phyloP scores from a whole-genome alignment of 2,888 invertebrate genomes.

The Coremacera marginata region DNA sequence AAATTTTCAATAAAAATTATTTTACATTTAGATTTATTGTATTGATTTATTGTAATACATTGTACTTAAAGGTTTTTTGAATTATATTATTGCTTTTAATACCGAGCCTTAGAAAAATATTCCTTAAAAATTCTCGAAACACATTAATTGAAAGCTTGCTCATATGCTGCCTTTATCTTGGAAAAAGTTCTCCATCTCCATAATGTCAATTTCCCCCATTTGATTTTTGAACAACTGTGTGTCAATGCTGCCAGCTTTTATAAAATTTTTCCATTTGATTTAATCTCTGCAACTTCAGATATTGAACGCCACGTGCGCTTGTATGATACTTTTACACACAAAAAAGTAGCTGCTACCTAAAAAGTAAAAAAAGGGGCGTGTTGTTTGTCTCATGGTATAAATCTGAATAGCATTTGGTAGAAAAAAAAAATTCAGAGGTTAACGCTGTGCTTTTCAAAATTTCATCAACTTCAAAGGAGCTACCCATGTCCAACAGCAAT shows the following conservation, averaged over 20 bases:
- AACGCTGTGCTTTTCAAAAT: background rate
- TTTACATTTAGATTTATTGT: no score
- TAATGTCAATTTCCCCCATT: background rate
- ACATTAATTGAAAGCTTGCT: no score
- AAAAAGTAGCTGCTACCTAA: background rate
- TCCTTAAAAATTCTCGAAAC: no score
- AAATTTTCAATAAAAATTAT: no score
- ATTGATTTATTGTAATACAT: no score
- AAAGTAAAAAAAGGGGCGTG: background rate
- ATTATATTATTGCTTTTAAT: no score
- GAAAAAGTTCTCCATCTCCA: no score
- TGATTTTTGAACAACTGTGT: conserved; percentile 10
- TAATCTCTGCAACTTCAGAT: conserved; percentile 54
- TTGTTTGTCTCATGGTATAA: background rate
- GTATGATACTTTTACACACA: background rate
- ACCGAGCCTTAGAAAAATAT: no score
- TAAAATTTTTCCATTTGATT: conserved; percentile 66
- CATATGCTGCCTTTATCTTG: no score
- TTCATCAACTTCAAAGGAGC: conserved; percentile 51
- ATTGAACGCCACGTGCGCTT: conserved; percentile 19
- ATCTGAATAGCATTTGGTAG: background rate
- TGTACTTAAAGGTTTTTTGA: no score
- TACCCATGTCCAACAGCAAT: background rate
- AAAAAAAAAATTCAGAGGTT: background rate
- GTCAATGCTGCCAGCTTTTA: conserved; percentile 64